Percentiles rank a stretch among this genome's conserved stretches.
Conservation (phyloP, 2,888 invertebrate genomes). For the Tricholauxania praeusta region DNA sequence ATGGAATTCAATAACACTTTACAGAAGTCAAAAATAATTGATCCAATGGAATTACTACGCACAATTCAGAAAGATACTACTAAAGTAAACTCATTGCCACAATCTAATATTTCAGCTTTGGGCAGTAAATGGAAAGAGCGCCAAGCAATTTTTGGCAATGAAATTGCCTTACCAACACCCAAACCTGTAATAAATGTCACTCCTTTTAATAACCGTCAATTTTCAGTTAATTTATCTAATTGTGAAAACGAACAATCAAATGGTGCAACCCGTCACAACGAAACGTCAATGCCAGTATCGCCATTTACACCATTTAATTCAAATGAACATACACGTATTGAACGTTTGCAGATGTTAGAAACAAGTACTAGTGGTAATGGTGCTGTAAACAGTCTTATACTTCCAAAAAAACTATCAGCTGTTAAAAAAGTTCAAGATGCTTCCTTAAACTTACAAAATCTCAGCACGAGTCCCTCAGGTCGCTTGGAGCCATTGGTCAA, state of each 20-base stretch:
- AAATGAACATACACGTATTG: constrained; percentile 56
- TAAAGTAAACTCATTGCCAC: constrained; percentile 36
- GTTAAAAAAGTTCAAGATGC: constrained; percentile 60
- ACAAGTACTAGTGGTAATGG: constrained; percentile 1
- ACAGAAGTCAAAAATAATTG: constrained; percentile 59
- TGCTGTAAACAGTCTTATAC: constrained; percentile 24
- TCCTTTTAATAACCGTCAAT: background rate
- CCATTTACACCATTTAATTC: constrained; percentile 53
- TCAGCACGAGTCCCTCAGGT: constrained; percentile 65
- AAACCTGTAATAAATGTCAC: background rate
- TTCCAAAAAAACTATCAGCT: constrained; percentile 54
- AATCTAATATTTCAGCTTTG: constrained; percentile 51
- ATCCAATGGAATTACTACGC: constrained; percentile 59
- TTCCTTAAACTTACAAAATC: constrained; percentile 59
- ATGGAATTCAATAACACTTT: constrained; percentile 51
- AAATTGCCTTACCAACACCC: constrained; percentile 37
- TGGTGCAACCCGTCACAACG: too few species aligned
- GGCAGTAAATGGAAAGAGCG: constrained; percentile 60
- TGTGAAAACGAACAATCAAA: too few species aligned
- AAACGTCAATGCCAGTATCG: constrained; percentile 38
- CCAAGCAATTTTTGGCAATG: constrained; percentile 54
- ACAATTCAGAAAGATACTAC: constrained; percentile 57
- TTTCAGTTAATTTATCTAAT: too few species aligned
- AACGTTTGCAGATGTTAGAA: constrained; percentile 43
- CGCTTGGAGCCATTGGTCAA: constrained; percentile 61